Percentiles rank a stretch among this genome's conserved stretches.
Conservation (phyloP, 2,888 invertebrate genomes). For the Tenthredo scrophulariae region DNA sequence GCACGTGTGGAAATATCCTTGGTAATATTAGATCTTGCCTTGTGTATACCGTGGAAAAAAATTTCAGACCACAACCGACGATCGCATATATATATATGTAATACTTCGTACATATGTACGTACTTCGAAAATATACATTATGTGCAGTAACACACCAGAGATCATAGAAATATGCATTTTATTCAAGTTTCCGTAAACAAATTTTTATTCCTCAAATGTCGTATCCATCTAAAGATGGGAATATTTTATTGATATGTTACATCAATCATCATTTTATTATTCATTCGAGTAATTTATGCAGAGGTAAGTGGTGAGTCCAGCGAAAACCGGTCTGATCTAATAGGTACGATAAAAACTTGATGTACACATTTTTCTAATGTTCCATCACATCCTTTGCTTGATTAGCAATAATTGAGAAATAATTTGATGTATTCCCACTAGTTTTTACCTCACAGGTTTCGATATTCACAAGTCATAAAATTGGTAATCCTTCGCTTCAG, state of each 20-base stretch:
- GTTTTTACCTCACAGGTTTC: background rate
- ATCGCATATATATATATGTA: background rate
- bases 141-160: background rate
- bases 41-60: background rate
- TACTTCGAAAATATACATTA: background rate
- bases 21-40: slow-evolving; percentile 21
- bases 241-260: background rate
- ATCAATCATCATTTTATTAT: slow-evolving; percentile 24
- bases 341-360: slow-evolving; percentile 15
- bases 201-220: background rate
- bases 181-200: background rate
- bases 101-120: background rate
- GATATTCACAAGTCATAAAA: background rate
- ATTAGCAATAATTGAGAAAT: slow-evolving; percentile 5
- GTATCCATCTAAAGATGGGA: background rate
- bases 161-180: background rate
- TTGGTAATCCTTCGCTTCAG: background rate
- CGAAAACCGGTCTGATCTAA: background rate
- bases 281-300: background rate
- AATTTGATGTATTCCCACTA: background rate
- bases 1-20: slow-evolving; percentile 14
- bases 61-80: background rate
- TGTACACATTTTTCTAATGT: background rate
- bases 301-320: background rate
- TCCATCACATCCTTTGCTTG: background rate